Percentiles rank a stretch among this genome's conserved stretches.
These are phyloP conservation scores for Ectemnius continuus DNA, from an alignment of 2,888 invertebrate genomes.

Conservation along the genomic window DNA sequence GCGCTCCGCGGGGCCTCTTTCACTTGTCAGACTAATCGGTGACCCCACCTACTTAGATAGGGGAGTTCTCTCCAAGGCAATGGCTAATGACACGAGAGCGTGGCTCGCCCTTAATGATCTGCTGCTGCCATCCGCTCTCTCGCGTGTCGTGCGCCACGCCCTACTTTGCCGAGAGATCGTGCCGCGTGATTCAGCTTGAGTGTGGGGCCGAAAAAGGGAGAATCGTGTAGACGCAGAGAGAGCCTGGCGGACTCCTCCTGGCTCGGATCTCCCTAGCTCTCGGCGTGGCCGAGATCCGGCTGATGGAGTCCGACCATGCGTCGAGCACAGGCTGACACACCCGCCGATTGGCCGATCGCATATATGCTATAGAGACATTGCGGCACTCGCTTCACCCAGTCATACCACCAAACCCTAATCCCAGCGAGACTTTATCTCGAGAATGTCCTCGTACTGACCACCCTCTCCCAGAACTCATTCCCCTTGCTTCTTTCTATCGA, in stretches of 20 bases:
- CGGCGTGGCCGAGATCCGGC: conserved; percentile 16
- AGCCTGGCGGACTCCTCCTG: no score
- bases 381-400: conserved; percentile 41
- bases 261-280: conserved; percentile 6
- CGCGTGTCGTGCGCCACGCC: conserved; percentile 43
- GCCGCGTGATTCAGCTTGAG: conserved; percentile 22
- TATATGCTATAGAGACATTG: conserved; percentile 57
- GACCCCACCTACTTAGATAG: not conserved
- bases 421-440: conserved; percentile 1
- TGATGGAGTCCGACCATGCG: conserved; percentile 46
- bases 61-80: no score
- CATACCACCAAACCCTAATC: conserved; percentile 23
- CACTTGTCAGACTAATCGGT: not conserved
- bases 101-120: not conserved
- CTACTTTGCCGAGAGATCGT: conserved; percentile 19
- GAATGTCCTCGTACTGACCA: not conserved
- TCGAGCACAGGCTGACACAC: conserved; percentile 58
- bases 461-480: conserved; percentile 14
- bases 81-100: conserved; percentile 2
- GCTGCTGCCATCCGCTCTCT: conserved; percentile 5
- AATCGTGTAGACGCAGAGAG: not conserved
- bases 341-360: conserved; percentile 53
- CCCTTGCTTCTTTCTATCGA: conserved; percentile 27
- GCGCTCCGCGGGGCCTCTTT: conserved; percentile 1
- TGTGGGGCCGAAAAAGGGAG: conserved; percentile 3